A percentile compares a stretch with the other conserved stretches of the same genome.
These are phyloP conservation scores for Dynastes grantii DNA, from an alignment of 2,888 invertebrate species.

Conservation along the genomic window DNA sequence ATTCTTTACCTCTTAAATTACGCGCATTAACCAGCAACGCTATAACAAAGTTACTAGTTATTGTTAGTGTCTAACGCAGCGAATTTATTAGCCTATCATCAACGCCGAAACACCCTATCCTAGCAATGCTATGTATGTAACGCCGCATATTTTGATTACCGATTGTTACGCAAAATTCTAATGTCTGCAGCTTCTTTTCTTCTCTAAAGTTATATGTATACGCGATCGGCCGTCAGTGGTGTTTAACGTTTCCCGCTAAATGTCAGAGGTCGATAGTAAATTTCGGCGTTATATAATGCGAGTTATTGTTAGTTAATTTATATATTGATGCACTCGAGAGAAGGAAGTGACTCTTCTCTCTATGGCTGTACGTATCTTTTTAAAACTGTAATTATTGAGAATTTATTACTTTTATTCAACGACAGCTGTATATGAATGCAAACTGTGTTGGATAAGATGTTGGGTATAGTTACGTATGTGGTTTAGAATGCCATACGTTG, in stretches of 20 bases:
- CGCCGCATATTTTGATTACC: neutral
- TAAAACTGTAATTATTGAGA: constrained; percentile 15
- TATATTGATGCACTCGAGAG: neutral
- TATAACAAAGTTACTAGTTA: too few relatives aligned
- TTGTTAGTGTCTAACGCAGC: too few relatives aligned
- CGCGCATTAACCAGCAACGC: too few relatives aligned
- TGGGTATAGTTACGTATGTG: neutral
- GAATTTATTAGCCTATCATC: too few relatives aligned
- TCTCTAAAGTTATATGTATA: too few relatives aligned
- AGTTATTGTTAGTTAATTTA: constrained; percentile 8
- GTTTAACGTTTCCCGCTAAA: neutral
- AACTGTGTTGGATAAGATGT: neutral
- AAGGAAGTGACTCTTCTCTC: neutral
- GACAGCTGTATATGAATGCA: neutral
- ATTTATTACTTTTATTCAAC: constrained; percentile 12
- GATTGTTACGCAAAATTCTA: neutral
- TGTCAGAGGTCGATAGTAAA: constrained; percentile 15
- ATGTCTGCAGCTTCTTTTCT: neutral
- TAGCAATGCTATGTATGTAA: too few relatives aligned
- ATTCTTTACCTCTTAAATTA: too few relatives aligned
- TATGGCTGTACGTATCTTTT: neutral
- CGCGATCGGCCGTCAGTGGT: too few relatives aligned
- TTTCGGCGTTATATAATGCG: constrained; percentile 2
- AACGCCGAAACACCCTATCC: too few relatives aligned
- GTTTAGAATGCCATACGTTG: too few relatives aligned